Conservation (phyloP, 2,113 vertebrate species). For the Hydrolagus affinis region DNA sequence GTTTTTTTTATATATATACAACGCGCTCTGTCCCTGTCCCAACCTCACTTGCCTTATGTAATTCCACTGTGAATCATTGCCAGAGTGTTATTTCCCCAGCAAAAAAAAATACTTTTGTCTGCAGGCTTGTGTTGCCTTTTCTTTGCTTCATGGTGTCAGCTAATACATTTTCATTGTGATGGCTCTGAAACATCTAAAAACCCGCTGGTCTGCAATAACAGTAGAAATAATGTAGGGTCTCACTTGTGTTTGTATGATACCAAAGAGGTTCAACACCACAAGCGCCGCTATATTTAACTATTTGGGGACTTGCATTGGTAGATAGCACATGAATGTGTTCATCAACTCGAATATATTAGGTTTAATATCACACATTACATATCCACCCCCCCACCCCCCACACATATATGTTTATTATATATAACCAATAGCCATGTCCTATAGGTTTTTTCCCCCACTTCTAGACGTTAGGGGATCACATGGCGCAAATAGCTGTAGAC, state of each 20-base stretch:
- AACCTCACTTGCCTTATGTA: not conserved
- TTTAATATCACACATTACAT: not conserved
- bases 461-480: conserved; percentile 52
- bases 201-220: not conserved
- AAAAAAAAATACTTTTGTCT: too few relatives aligned
- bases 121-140: not conserved
- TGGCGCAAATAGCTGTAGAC: conserved; percentile 59
- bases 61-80: not conserved
- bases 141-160: not conserved
- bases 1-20: too few relatives aligned
- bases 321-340: not conserved
- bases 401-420: too few relatives aligned
- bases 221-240: too few relatives aligned
- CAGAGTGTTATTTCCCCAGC: not conserved
- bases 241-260: too few relatives aligned
- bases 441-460: not conserved
- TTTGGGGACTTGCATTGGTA: too few relatives aligned
- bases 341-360: conserved; percentile 7
- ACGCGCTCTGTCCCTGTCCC: too few relatives aligned
- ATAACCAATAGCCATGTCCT: not conserved
- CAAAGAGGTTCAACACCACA: too few relatives aligned
- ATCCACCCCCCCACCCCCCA: too few relatives aligned
- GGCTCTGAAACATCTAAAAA: not conserved
- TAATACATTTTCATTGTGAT: not conserved
- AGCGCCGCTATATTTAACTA: too few relatives aligned